Percentiles rank a stretch among this genome's conserved stretches.
Conservation (phyloP, 2,797 vertebrate species). For the Microctenopoma steveboyesi region DNA sequence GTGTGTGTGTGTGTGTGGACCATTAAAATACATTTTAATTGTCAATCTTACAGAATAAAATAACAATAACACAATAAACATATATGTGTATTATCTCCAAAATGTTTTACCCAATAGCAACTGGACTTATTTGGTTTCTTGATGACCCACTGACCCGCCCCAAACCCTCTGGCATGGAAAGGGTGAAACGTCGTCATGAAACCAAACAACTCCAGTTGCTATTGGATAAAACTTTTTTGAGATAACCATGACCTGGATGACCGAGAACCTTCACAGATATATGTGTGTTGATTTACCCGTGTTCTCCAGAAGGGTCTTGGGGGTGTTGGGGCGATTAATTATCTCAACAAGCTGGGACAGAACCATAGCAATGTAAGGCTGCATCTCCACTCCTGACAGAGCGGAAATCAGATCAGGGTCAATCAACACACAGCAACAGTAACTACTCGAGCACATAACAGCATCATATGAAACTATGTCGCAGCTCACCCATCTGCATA, state of each 20-base stretch:
- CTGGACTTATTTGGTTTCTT: too few species aligned
- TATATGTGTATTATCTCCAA: too few species aligned
- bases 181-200: too few species aligned
- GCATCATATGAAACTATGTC: neutral
- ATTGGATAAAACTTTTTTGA: too few species aligned
- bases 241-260: too few species aligned
- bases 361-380: slow-evolving; percentile 93
- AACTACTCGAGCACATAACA: neutral
- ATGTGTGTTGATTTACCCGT: slow-evolving; percentile 79
- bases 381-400: slow-evolving; percentile 91
- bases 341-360: slow-evolving; percentile 94
- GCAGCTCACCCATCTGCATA: slow-evolving; percentile 93
- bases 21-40: neutral
- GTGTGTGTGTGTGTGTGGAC: neutral
- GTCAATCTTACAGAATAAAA: neutral
- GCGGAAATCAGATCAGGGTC: neutral
- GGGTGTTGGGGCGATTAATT: slow-evolving; percentile 94
- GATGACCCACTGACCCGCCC: too few species aligned
- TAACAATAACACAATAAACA: neutral
- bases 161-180: too few species aligned
- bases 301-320: slow-evolving; percentile 94
- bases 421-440: neutral
- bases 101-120: too few species aligned
- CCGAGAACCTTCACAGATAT: neutral
- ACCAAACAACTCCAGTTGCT: too few species aligned